A percentile compares a stretch with the other conserved stretches of the same genome.
Evolutionary conservation across 2,888 invertebrate species (phyloP).

Genomic region (Drosophila greeni): DNA sequence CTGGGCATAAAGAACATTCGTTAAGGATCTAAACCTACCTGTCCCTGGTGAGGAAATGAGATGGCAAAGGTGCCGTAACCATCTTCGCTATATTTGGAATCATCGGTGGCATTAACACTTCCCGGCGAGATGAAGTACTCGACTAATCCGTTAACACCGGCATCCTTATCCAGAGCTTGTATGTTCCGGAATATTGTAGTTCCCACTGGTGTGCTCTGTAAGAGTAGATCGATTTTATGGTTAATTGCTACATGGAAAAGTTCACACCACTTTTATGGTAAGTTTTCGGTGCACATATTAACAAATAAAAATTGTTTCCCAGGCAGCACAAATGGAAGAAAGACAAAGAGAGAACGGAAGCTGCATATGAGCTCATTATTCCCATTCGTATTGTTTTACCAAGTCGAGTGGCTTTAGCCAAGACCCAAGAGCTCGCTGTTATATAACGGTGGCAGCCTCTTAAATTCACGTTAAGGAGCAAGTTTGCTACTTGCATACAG

Average conservation of each 20-base stretch:
- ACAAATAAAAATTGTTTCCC: conserved; percentile 1
- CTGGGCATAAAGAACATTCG: not conserved
- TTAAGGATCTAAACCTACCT: conserved; percentile 75
- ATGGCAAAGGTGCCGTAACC: conserved; percentile 91
- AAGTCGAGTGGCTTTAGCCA: conserved; percentile 14
- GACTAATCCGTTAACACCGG: conserved; percentile 91
- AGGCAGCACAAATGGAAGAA: conserved; percentile 4
- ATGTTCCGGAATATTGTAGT: conserved; percentile 91
- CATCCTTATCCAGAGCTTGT: conserved; percentile 89
- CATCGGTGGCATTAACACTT: conserved; percentile 77
- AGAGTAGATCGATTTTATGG: conserved; percentile 46
- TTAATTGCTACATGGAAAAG: conserved; percentile 9
- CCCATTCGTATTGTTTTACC: conserved; percentile 20
- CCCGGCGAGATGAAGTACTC: conserved; percentile 91
- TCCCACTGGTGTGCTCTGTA: conserved; percentile 91
- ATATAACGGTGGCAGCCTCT: conserved; percentile 66
- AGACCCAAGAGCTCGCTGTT: conserved; percentile 48
- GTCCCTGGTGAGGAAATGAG: conserved; percentile 92
- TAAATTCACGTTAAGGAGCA: conserved; percentile 51
- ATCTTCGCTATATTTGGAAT: conserved; percentile 85
- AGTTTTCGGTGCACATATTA: not conserved
- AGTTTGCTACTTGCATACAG: conserved; percentile 24
- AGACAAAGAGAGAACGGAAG: conserved; percentile 16
- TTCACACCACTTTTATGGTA: not conserved
- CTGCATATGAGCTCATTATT: conserved; percentile 32